Base-by-base conservation (phyloP, 2,797 vertebrate species). In the Chiloscyllium punctatum region DNA sequence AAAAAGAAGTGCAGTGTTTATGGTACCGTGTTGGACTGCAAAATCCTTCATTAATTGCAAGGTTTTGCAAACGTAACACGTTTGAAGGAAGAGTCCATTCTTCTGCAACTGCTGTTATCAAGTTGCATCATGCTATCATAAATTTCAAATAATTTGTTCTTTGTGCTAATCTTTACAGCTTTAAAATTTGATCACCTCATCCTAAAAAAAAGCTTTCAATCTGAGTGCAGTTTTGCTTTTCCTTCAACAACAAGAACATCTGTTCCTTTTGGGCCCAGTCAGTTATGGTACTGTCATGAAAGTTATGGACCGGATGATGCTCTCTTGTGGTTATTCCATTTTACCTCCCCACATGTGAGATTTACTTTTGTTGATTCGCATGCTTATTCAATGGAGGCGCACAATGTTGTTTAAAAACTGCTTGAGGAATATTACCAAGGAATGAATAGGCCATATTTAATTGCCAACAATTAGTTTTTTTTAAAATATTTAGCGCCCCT, bases 241-340 rank as follows among this genome's bases (percentile, higher is more conserved):
- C 3, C 48, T 6, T 25, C 37, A 84, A 48, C 42, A 84, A 84
- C 82, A 48, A 0, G 42, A 84, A 25, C 82, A 84, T 84, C 82
- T 84, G 82, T 48, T 84, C 42, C 42, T 48, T 48, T 48, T 84
- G 37, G 37, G 37, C 42, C 6, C 82, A 48, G 82, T 84, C 82
- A 84, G 82, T 48, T 23, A 84, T 25, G 42, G 42, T 84, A 48
- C 25, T 84, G 82, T 84, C 42, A 84, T 48, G 6, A 9, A 84
- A 84, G 82, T 84, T 84, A 84, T 84, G 21, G 82, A 84, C 37
- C 82, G 84, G 82, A 84, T 84, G 21, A 84, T 48, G 82, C 82
- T 84, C 16, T 25, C 37, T 48, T 84, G 79, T 48, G 42, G 37
- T 84, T 42, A 42, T 42, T 84, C 37, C 37, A 25, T 48, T 84